Conservation (phyloP, 2,888 invertebrate genomes). For the Lordiphosa andalusiaca region DNA sequence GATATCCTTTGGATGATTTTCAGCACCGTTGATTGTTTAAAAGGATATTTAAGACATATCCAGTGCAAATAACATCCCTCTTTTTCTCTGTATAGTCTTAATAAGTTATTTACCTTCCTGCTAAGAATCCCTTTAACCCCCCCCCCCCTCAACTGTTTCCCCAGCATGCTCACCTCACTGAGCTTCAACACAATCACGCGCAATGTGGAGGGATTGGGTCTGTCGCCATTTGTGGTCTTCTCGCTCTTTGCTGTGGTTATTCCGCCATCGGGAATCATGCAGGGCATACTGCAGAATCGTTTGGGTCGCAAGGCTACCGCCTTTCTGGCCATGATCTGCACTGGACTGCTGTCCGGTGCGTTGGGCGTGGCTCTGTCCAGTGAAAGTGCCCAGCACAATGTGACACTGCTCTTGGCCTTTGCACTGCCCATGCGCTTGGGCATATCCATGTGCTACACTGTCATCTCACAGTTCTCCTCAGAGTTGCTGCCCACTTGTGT, state of each 20-base stretch:
- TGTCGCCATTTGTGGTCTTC: constrained; percentile 82
- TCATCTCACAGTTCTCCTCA: constrained; percentile 84
- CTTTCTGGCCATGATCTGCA: constrained; percentile 81
- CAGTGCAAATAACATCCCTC: too few species aligned
- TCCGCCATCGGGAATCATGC: constrained; percentile 80
- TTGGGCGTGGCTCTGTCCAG: constrained; percentile 80
- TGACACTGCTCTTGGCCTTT: constrained; percentile 79
- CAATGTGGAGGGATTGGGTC: constrained; percentile 82
- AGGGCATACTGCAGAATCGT: constrained; percentile 71
- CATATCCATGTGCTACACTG: constrained; percentile 84
- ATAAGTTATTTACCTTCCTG: too few species aligned
- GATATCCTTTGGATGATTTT: too few species aligned
- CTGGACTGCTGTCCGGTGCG: constrained; percentile 81
- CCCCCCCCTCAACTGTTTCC: not conserved
- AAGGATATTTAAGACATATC: too few species aligned
- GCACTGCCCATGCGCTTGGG: constrained; percentile 82
- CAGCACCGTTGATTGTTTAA: too few species aligned
- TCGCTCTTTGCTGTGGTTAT: constrained; percentile 82
- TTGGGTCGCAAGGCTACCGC: constrained; percentile 81
- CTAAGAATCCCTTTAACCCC: not conserved
- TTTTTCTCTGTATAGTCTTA: too few species aligned
- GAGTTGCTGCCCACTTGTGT: constrained; percentile 84
- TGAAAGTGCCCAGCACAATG: constrained; percentile 57
- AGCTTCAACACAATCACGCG: constrained; percentile 83
- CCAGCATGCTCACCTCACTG: constrained; percentile 82